phyloP scores from a whole-genome alignment of 2,888 invertebrate genomes.

The Ariolimax columbianus region DNA sequence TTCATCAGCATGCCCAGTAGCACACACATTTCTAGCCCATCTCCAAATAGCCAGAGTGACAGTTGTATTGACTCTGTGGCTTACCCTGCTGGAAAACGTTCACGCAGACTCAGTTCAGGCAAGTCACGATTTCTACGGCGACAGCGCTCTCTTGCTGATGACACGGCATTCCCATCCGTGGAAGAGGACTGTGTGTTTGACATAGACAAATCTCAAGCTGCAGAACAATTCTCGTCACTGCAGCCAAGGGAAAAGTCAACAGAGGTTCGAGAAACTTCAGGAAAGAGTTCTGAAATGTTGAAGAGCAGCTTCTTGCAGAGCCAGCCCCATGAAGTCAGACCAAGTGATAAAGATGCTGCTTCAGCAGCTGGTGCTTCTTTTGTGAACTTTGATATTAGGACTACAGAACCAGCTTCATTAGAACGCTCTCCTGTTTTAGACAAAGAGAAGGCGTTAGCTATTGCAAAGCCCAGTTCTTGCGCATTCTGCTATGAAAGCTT shows the following conservation, averaged over 20 bases:
- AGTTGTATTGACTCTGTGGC: conserved; percentile 17
- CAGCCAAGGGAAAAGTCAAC: neutral
- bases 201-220: neutral
- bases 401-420: neutral
- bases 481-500: conserved; percentile 42
- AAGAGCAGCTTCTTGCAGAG: conserved; percentile 10
- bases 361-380: neutral
- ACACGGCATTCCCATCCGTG: conserved; percentile 38
- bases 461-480: conserved; percentile 29
- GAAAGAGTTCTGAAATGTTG: conserved; percentile 6
- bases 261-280: conserved; percentile 5
- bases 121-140: conserved; percentile 47
- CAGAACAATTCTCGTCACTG: neutral
- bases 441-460: neutral
- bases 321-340: neutral
- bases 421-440: neutral
- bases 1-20: neutral
- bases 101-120: conserved; percentile 45
- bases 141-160: conserved; percentile 48
- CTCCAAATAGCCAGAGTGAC: conserved; percentile 37
- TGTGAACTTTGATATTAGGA: neutral
- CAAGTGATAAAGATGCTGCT: neutral
- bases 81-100: conserved; percentile 25
- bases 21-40: conserved; percentile 7
- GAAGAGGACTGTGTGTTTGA: conserved; percentile 44